phyloP scores from a whole-genome alignment of 1,140 invertebrate genomes.

The Acyrthosiphon pisum region DNA sequence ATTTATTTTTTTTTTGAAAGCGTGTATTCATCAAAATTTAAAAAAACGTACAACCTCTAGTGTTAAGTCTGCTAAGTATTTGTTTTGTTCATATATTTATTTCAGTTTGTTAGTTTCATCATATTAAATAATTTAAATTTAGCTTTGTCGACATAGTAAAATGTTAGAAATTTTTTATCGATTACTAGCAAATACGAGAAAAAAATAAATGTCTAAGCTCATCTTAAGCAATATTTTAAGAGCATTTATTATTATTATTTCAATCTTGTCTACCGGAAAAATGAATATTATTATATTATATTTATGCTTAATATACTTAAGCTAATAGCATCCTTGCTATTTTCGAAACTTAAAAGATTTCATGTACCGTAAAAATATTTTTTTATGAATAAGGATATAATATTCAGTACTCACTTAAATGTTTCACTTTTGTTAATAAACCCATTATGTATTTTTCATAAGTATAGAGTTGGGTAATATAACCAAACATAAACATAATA shows the following conservation, averaged over 20 bases:
- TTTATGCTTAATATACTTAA: neutral
- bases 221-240: too few relatives aligned
- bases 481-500: neutral
- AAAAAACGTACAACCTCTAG: neutral
- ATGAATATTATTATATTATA: neutral
- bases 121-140: neutral
- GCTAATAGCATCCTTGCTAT: neutral
- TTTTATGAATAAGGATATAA: neutral
- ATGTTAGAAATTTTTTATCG: neutral
- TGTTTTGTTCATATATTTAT: neutral
- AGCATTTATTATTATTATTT: too few relatives aligned
- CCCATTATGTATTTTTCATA: neutral
- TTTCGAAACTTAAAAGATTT: neutral
- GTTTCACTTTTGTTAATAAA: neutral
- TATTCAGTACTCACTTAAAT: neutral
- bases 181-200: too few relatives aligned
- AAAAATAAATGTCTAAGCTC: neutral
- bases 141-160: neutral
- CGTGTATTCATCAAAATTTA: neutral
- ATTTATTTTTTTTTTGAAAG: neutral
- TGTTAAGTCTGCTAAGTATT: neutral
- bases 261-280: neutral
- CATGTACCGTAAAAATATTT: neutral
- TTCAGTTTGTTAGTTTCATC: neutral
- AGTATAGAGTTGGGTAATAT: neutral